Base-by-base conservation (phyloP, 2,797 vertebrate genomes). In the Poecilia picta region DNA sequence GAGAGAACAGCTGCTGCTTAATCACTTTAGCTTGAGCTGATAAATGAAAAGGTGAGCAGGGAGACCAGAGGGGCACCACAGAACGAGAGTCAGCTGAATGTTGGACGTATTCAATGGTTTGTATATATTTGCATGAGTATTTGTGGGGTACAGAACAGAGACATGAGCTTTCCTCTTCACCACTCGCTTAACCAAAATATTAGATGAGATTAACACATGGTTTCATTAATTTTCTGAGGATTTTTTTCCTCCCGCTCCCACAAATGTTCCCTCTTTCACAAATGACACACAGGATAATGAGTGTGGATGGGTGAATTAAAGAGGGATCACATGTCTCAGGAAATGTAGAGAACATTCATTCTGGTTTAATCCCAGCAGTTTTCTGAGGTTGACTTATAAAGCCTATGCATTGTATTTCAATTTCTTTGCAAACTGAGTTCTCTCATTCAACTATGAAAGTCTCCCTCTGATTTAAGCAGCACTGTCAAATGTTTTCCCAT, bases 1-100 rank as follows among this genome's bases (percentile, higher is more conserved):
- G 47, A 53, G 71, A 77, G 77, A 92, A 84, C 90, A 93, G 91
- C 89, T 92, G 90, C 59, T 62, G 59, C 28, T 86, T 87, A 82
- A 89, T 92, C 87, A 85, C 85, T 87, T 81, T 73, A 68, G 81
- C 78, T 80, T 85, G 80, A 36, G 46, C 53, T 86, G 85, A 87
- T 91, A 90, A 91, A 92, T 90, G 89, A 89, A 87, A 89, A 79
- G 72, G 75, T 57, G 33, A 53, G 53, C 12, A 28, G 55, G 55
- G 55, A 57, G 55, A 57, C n/a, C 83, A 84, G 47, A 64, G 72
- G 20, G 75, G 46, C 1, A 46, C n/a, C 45, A 25, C 70, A 88
- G 74, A 85, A 39, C 51, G 80, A 85, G 64, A 86, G 83, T 72
- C 72, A 70, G 74, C 31, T 31, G 16, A 62, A 33, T 62, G 83